A percentile compares a stretch with the other conserved stretches of the same genome.
Evolutionary conservation across 2,888 invertebrate genomes (phyloP).

Genomic region (Lepidocyrtoides sp.): DNA sequence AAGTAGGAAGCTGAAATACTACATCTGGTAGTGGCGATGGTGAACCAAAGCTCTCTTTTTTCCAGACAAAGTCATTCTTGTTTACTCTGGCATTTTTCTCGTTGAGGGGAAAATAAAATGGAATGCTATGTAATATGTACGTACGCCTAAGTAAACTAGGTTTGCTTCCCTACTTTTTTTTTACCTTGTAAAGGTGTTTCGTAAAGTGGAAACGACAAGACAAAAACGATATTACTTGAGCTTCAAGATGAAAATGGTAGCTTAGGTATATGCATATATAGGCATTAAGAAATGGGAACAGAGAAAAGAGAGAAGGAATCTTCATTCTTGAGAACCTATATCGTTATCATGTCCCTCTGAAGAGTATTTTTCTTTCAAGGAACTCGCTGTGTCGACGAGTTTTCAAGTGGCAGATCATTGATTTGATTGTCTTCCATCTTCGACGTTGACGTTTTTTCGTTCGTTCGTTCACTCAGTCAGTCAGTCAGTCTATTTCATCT

Average conservation of each 20-base stretch:
- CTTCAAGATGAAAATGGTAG: constrained; percentile 30
- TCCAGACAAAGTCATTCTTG: background rate
- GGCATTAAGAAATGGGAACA: background rate
- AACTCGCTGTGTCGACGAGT: constrained; percentile 75
- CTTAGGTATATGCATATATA: constrained; percentile 1
- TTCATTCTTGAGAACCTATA: background rate
- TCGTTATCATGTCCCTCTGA: background rate
- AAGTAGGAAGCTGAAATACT: background rate
- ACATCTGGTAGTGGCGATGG: constrained; percentile 5
- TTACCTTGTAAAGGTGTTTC: constrained; percentile 61
- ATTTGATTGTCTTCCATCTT: constrained; percentile 77
- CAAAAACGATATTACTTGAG: constrained; percentile 63
- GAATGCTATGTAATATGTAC: background rate
- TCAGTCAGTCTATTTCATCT: constrained; percentile 18
- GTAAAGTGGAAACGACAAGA: constrained; percentile 68
- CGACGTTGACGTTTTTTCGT: constrained; percentile 28
- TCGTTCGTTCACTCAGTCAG: background rate
- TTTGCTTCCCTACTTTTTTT: constrained; percentile 17
- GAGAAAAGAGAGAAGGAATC: background rate
- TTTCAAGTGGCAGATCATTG: constrained; percentile 78
- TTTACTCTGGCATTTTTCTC: constrained; percentile 3
- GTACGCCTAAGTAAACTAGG: constrained; percentile 33
- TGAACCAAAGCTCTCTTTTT: background rate
- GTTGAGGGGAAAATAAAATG: constrained; percentile 19
- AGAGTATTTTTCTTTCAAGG: constrained; percentile 52